These are phyloP conservation scores for Colinus virginianus DNA, from an alignment of 2,113 vertebrate species.

Conservation along the genomic window DNA sequence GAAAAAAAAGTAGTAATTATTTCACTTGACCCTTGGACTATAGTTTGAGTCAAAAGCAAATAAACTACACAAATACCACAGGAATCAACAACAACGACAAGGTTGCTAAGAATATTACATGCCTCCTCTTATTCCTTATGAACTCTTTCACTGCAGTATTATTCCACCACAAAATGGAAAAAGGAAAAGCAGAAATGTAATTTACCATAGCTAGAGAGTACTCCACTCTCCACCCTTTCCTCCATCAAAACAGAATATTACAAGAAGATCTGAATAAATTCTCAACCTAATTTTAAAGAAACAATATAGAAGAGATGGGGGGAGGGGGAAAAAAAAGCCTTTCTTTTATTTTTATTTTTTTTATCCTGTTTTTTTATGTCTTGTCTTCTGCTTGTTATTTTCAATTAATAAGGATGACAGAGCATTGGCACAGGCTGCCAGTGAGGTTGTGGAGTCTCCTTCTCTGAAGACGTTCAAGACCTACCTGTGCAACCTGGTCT, in stretches of 20 bases:
- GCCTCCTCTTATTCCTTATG: background rate
- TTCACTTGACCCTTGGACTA: background rate
- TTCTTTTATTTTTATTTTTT: background rate
- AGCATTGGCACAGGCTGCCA: too few species aligned
- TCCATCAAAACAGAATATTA: background rate
- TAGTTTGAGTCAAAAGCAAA: background rate
- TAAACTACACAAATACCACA: background rate
- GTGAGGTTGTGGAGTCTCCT: too few species aligned
- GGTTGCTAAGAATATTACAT: background rate
- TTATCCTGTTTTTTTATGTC: background rate
- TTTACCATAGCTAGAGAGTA: background rate
- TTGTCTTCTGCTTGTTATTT: background rate
- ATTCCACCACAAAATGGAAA: background rate
- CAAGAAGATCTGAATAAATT: background rate
- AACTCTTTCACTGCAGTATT: background rate
- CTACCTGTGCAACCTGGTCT: too few species aligned
- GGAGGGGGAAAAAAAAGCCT: rapidly evolving
- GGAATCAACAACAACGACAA: background rate
- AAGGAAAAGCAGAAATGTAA: background rate
- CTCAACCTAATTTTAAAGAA: background rate
- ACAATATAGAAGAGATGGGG: background rate
- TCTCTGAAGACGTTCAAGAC: too few species aligned
- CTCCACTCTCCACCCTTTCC: background rate
- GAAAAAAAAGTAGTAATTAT: background rate
- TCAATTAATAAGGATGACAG: background rate